Percentiles rank a stretch among this genome's conserved stretches.
phyloP scores from a whole-genome alignment of 2,888 invertebrate genomes.

The Leucoptera coffeella region DNA sequence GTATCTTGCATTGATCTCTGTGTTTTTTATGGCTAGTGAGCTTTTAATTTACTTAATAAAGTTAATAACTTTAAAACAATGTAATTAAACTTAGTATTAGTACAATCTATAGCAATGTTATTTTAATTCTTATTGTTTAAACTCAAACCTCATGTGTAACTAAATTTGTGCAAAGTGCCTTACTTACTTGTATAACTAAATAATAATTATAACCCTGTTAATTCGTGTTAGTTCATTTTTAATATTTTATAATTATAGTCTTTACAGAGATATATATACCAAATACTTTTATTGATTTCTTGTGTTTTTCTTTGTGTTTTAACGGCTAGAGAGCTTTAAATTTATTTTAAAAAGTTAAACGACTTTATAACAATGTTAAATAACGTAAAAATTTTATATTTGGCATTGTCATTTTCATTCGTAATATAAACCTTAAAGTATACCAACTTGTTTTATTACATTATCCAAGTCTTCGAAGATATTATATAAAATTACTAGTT shows the following conservation, averaged over 20 bases:
- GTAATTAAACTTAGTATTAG: conserved; percentile 1
- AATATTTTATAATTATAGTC: too few species aligned
- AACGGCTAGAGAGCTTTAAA: neutral
- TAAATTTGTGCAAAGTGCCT: too few species aligned
- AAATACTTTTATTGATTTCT: too few species aligned
- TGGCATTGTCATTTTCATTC: neutral
- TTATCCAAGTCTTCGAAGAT: conserved; percentile 1
- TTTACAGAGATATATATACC: too few species aligned
- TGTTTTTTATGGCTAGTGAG: neutral
- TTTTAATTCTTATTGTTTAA: too few species aligned
- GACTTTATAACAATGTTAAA: neutral
- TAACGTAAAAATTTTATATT: neutral
- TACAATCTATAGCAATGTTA: too few species aligned
- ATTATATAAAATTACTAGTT: neutral
- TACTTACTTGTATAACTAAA: too few species aligned
- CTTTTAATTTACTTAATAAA: neutral
- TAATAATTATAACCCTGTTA: too few species aligned
- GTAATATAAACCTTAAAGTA: neutral
- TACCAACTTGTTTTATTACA: conserved; percentile 1
- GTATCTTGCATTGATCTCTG: neutral
- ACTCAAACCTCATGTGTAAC: too few species aligned
- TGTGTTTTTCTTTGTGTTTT: too few species aligned
- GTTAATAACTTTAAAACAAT: conserved; percentile 1
- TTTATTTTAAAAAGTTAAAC: neutral
- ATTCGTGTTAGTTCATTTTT: too few species aligned